Percentiles rank a stretch among this genome's conserved stretches.
Evolutionary conservation across 2,888 invertebrate species (phyloP).

Genomic region (Harmothoe impar): DNA sequence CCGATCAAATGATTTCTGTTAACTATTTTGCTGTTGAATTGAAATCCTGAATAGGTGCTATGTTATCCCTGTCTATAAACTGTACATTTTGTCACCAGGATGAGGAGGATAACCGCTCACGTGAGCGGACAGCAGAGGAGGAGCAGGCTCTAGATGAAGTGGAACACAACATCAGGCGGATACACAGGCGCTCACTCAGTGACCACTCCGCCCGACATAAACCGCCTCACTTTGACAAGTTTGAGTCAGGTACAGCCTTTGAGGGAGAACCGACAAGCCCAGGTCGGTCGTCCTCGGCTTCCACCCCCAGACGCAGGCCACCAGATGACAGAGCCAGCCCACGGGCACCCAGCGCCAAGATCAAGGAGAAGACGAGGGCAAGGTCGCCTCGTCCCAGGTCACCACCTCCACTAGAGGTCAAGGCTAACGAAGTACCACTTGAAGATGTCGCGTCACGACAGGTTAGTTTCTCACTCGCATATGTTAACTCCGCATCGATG

Average conservation of each 20-base stretch:
- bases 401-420: constrained; percentile 72
- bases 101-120: constrained; percentile 15
- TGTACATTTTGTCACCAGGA: neutral
- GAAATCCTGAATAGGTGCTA: too few species aligned
- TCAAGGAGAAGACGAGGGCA: constrained; percentile 79
- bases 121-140: constrained; percentile 59
- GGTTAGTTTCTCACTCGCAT: neutral
- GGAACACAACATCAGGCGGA: constrained; percentile 65
- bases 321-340: neutral
- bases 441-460: constrained; percentile 4
- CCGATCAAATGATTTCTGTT: too few species aligned
- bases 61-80: neutral
- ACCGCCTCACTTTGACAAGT: constrained; percentile 64
- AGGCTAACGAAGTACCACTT: neutral
- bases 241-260: constrained; percentile 65
- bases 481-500: neutral
- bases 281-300: constrained; percentile 18
- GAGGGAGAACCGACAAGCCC: constrained; percentile 27
- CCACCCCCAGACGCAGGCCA: neutral
- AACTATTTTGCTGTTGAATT: too few species aligned
- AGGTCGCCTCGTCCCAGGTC: constrained; percentile 78
- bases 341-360: constrained; percentile 79
- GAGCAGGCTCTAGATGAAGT: constrained; percentile 67
- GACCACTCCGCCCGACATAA: constrained; percentile 63
- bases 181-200: constrained; percentile 66